A percentile compares a stretch with the other conserved stretches of the same genome.
Conservation (phyloP, 2,888 invertebrate species). For the Pseudococcus jackbeardsleyi region DNA sequence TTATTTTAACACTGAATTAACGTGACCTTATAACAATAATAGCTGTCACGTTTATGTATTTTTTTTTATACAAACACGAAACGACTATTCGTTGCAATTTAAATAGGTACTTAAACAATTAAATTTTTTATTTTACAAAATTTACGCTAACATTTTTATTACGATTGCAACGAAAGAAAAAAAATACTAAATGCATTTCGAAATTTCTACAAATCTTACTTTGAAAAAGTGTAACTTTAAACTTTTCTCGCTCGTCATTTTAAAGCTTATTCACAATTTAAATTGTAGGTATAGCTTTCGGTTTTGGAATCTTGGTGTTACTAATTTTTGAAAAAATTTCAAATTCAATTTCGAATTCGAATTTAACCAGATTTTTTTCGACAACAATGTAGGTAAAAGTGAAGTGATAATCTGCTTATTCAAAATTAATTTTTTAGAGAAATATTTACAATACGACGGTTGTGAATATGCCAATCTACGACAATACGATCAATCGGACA, state of each 20-base stretch:
- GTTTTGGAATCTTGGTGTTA: constrained; percentile 17
- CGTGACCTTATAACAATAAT: constrained; percentile 17
- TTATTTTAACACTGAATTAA: constrained; percentile 55
- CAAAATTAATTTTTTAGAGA: neutral
- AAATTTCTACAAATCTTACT: constrained; percentile 47
- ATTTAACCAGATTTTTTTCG: neutral
- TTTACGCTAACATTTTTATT: constrained; percentile 51
- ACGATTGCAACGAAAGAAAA: constrained; percentile 26
- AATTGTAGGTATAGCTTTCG: neutral
- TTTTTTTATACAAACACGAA: constrained; percentile 53
- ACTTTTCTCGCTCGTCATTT: constrained; percentile 44
- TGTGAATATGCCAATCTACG: constrained; percentile 32
- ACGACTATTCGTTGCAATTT: constrained; percentile 36
- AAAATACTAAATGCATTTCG: constrained; percentile 50
- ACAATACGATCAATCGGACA: constrained; percentile 38
- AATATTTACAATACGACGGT: constrained; percentile 21
- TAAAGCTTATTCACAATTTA: constrained; percentile 34
- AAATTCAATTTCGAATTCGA: constrained; percentile 15
- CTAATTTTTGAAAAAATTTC: neutral
- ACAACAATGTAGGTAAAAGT: neutral
- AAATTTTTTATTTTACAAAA: constrained; percentile 50
- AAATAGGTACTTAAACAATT: constrained; percentile 45
- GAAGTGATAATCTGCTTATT: neutral
- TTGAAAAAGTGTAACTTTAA: constrained; percentile 44
- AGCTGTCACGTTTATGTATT: constrained; percentile 20